Percentiles rank a stretch among this genome's conserved stretches.
Conservation (phyloP, 2,888 invertebrate species). For the Mythimna loreyi region DNA sequence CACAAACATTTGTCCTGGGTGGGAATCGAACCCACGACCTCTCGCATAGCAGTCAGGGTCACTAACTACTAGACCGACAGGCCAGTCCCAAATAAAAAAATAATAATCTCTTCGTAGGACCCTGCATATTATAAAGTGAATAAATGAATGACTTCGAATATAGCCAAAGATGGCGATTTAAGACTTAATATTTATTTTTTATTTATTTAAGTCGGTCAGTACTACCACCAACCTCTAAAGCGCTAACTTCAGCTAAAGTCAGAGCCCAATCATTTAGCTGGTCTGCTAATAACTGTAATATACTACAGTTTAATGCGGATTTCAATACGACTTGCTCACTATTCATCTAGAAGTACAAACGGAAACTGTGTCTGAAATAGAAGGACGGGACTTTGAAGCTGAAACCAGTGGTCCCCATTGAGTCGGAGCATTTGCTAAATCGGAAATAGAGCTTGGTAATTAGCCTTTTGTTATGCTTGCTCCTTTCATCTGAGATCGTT, state of each 20-base stretch:
- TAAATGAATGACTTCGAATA: too few species aligned
- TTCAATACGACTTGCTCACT: slow-evolving; percentile 12
- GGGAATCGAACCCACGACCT: too few species aligned
- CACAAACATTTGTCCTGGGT: too few species aligned
- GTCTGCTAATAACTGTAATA: slow-evolving; percentile 21
- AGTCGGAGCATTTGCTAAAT: slow-evolving; percentile 9
- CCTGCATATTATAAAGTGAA: too few species aligned
- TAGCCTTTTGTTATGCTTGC: background rate
- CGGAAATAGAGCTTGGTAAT: slow-evolving; percentile 15
- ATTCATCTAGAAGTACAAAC: slow-evolving; percentile 28
- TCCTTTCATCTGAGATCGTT: background rate
- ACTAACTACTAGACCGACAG: too few species aligned
- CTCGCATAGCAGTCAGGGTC: too few species aligned
- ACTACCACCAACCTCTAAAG: too few species aligned
- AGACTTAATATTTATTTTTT: too few species aligned
- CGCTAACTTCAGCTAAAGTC: background rate
- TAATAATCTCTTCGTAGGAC: too few species aligned
- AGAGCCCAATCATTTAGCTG: slow-evolving; percentile 11
- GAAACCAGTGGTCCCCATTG: background rate
- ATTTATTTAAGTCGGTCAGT: too few species aligned
- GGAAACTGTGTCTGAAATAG: slow-evolving; percentile 37
- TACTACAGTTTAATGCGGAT: slow-evolving; percentile 25
- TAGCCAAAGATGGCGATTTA: too few species aligned
- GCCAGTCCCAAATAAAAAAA: too few species aligned
- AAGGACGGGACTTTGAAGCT: slow-evolving; percentile 15